Base-by-base conservation (phyloP, 2,888 invertebrate genomes). In the Epinotia bilunana region DNA sequence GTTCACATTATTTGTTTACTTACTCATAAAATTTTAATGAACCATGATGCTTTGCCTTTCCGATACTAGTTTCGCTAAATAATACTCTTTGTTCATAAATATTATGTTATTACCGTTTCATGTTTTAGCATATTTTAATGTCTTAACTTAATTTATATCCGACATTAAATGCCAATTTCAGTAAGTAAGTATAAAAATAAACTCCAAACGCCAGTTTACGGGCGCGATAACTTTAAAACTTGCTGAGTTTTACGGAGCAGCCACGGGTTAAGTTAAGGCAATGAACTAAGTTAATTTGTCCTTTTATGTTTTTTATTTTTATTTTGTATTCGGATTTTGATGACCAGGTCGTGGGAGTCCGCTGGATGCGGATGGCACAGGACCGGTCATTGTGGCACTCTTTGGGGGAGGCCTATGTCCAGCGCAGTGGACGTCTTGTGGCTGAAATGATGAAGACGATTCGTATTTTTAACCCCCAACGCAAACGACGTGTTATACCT, bases 131-230 rank as follows among this genome's bases (percentile, higher is more conserved):
- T 28, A 28, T 65, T 64, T 65, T 53, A 28, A 53, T 62, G n/a
- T 49, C 49, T 49, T 64, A 49, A 64, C 49, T 28, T 2, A 46
- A 68, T 68, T 58, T 46, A 68, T 43, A 39, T 43, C 13, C 13
- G 39, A 9, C 57, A 46, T 67, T 33, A 68, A 57, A 57, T 20
- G 55, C 23, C 6, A 49, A 49, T 16, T 58, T 60, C 43, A 60
- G 28, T 60, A 60, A 58, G 28, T 33, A 67, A 58, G 53, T 33
- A 67, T 28, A 53, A 28, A 65, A 65, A 65, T 60, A 69, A 60
- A 69, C 57, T 43, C 20, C 68, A 69, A 69, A 60, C 58, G 49
- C n/a, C 23, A 46, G 60, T 60, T 60, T 69, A 69, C 13, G 69
- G 39, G 11, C 46, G 7, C 58, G n/a, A 46, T 46, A 69, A 69